Conservation (phyloP, 2,113 vertebrate genomes). For the Barbus barbus region DNA sequence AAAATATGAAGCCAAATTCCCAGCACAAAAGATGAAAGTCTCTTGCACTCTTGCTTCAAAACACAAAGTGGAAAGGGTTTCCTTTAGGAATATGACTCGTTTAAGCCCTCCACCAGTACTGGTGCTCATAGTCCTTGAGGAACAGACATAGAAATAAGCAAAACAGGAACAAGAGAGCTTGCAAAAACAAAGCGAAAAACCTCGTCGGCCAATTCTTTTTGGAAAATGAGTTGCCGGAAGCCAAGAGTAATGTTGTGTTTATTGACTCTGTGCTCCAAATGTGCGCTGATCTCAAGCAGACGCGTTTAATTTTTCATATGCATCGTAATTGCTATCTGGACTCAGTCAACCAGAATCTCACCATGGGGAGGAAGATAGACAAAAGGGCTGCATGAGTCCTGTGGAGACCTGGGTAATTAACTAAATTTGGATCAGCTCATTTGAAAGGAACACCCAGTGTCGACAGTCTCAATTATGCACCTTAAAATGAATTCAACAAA, state of each 20-base stretch:
- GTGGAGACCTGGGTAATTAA: slow-evolving; percentile 50
- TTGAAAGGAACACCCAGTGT: slow-evolving; percentile 6
- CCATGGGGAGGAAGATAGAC: slow-evolving; percentile 22
- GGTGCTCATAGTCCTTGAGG: neutral
- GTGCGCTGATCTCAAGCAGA: slow-evolving; percentile 55
- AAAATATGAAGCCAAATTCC: neutral
- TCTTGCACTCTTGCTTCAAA: neutral
- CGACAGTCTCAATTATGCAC: neutral
- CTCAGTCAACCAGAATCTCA: slow-evolving; percentile 53
- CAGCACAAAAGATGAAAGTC: neutral
- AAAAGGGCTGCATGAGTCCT: neutral
- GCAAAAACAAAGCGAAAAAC: neutral
- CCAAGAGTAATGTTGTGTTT: slow-evolving; percentile 53
- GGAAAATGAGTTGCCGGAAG: slow-evolving; percentile 59
- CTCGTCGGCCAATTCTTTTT: slow-evolving; percentile 57
- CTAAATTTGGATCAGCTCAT: slow-evolving; percentile 43
- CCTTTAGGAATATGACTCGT: neutral
- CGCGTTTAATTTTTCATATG: slow-evolving; percentile 58
- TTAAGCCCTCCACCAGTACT: neutral
- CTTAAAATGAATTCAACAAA: slow-evolving; percentile 32
- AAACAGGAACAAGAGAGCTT: neutral
- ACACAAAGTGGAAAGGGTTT: slow-evolving; percentile 8
- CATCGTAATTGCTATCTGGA: slow-evolving; percentile 65
- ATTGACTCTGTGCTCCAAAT: slow-evolving; percentile 41
- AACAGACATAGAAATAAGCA: neutral